phyloP scores from a whole-genome alignment of 2,797 vertebrate species.

The Aselliscus stoliczkanus region DNA sequence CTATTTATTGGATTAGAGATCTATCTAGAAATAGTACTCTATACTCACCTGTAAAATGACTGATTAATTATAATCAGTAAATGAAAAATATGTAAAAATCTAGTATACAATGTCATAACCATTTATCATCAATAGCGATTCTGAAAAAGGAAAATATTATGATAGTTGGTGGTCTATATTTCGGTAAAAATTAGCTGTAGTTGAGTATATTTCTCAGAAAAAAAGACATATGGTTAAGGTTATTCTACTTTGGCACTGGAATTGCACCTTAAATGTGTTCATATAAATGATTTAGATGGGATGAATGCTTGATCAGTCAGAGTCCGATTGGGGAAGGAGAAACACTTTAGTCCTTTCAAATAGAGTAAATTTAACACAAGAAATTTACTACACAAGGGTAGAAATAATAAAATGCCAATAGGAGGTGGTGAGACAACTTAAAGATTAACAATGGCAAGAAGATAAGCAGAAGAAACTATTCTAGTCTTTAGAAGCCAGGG shows the following conservation, averaged over 20 bases:
- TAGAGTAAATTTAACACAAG: not conserved
- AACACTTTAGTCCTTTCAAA: not conserved
- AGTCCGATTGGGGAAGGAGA: not conserved
- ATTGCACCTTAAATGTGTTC: not conserved
- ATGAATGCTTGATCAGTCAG: not conserved
- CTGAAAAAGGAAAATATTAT: not conserved
- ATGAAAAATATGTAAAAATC: conserved; percentile 8
- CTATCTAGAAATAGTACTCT: not conserved
- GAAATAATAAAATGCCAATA: not conserved
- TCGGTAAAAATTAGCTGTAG: not conserved
- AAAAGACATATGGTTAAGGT: not conserved
- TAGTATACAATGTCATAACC: conserved; percentile 35
- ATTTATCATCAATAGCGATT: conserved; percentile 52
- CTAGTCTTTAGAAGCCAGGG: not conserved
- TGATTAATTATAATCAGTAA: conserved; percentile 19
- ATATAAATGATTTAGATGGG: not conserved
- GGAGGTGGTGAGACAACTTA: not conserved
- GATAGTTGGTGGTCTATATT: not conserved
- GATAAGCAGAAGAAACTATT: not conserved
- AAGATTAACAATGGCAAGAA: not conserved
- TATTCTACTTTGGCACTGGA: not conserved
- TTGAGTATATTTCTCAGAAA: not conserved
- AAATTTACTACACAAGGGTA: not conserved
- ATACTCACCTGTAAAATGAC: conserved; percentile 6
- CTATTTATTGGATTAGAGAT: not conserved